Base-by-base conservation (phyloP, 2,113 vertebrate genomes). In the Mugil cephalus region DNA sequence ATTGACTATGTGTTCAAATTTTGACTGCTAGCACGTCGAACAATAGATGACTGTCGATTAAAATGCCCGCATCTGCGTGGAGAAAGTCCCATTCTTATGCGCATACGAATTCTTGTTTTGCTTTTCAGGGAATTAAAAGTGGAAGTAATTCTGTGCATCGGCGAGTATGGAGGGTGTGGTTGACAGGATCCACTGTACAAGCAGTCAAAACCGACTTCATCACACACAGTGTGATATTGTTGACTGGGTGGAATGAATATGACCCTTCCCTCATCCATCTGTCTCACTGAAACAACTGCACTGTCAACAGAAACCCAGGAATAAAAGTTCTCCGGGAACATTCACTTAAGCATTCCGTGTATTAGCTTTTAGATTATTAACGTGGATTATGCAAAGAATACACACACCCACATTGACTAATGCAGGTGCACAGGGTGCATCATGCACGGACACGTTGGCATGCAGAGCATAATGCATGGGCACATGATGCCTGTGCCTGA, bases 401-500 rank as follows among this genome's bases (percentile, higher is more conserved):
- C 55, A 62, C 19, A 62, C 61, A 21, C 54, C 8, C 52, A 55
- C 50, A 53, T 40, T 17, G 46, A 43, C 64, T 61, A 34, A 17
- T 35, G 50, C 58, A 56, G 54, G 47, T 78, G 40, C 74, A 85
- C 82, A 79, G 18, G 43, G 71, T 63, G 50, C 79, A 80, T 87
- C 76, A 59, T 60, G 47, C 64, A 66, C 69, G 63, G 74, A 65
- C 77, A 82, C 77, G 82, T 53, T 78, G 68, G 74, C 66, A 77
- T 73, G 69, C 77, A 63, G 77, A 82, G 74, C n/a, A 38, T 77
- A 86, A 71, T 42, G 59, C 77, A 84, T 13, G 21, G 78, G 58
- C 88, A 86, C 84, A 86, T 84, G 86, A 88, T 74, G 64, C 76
- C 80, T 79, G 46, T 40, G 69, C 73, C 84, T 84, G 83, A 85